These are phyloP conservation scores for Drosophila navojoa DNA, from an alignment of 1,140 invertebrate species.

Conservation along the genomic window DNA sequence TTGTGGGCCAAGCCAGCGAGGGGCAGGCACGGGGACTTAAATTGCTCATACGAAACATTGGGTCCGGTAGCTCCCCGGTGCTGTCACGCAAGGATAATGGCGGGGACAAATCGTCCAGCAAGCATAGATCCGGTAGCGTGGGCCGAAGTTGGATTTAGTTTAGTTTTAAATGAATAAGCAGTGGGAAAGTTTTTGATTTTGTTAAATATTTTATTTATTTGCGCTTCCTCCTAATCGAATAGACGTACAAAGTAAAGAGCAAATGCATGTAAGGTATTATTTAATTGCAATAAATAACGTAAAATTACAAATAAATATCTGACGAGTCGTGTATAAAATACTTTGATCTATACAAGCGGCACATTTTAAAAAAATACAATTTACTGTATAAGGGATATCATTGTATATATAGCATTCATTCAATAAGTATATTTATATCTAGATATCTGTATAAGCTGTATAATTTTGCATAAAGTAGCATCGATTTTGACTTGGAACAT, in stretches of 20 bases:
- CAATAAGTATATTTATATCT: constrained; percentile 27
- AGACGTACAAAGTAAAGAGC: constrained; percentile 65
- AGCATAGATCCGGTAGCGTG: constrained; percentile 78
- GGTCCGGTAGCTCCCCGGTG: constrained; percentile 91
- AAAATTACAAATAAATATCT: constrained; percentile 81
- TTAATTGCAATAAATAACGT: constrained; percentile 81
- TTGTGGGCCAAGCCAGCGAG: constrained; percentile 83
- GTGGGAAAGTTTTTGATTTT: constrained; percentile 3
- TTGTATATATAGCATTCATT: constrained; percentile 40
- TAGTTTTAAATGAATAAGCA: background rate
- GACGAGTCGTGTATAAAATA: constrained; percentile 77
- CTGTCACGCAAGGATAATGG: constrained; percentile 87
- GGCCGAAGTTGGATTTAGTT: constrained; percentile 79
- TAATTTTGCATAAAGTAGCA: constrained; percentile 75
- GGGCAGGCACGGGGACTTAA: constrained; percentile 89
- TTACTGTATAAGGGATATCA: constrained; percentile 63
- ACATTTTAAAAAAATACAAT: constrained; percentile 75
- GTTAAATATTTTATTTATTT: constrained; percentile 60
- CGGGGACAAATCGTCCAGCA: constrained; percentile 52
- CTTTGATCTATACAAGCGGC: constrained; percentile 72
- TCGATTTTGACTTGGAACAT: constrained; percentile 60
- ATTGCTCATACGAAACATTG: constrained; percentile 91
- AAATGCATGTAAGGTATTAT: constrained; percentile 68
- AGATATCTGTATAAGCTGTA: constrained; percentile 35
- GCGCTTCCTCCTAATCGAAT: constrained; percentile 60